Conservation (phyloP, 1,140 invertebrate genomes). For the Drosophila rhopaloa region DNA sequence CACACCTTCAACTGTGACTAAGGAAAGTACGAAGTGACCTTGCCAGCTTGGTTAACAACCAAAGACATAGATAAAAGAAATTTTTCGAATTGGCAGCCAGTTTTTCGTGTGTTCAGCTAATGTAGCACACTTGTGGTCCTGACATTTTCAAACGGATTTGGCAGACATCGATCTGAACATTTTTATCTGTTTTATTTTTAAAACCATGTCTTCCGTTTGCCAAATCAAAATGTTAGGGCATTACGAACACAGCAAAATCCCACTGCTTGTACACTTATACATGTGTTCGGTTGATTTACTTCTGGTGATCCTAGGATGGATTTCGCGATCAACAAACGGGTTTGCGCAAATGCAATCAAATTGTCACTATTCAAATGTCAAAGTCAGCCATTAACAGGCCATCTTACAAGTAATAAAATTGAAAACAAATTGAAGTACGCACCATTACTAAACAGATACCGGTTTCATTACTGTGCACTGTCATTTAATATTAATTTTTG, state of each 20-base stretch:
- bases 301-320: not conserved
- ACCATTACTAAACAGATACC: conserved; percentile 85
- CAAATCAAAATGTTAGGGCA: conserved; percentile 21
- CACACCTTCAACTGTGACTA: not conserved
- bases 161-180: conserved; percentile 27
- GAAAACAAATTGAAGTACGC: conserved; percentile 56
- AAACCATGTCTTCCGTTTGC: conserved; percentile 19
- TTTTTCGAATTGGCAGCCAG: conserved; percentile 39
- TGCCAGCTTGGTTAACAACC: conserved; percentile 45
- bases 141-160: conserved; percentile 67
- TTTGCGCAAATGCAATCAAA: conserved; percentile 19
- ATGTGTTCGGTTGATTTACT: conserved; percentile 5
- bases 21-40: conserved; percentile 24
- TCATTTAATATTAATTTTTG: conserved; percentile 81
- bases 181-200: conserved; percentile 61
- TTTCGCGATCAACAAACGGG: conserved; percentile 29
- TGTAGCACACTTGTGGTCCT: conserved; percentile 61
- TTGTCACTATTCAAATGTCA: conserved; percentile 25
- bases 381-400: conserved; percentile 10
- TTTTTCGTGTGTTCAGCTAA: conserved; percentile 32
- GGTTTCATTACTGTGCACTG: conserved; percentile 84
- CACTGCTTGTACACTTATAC: conserved; percentile 9
- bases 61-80: conserved; percentile 32
- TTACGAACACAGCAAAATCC: conserved; percentile 7
- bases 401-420: conserved; percentile 17